Evolutionary conservation across 2,888 invertebrate species (phyloP).

Genomic region (Lepidocyrtoides sp.): DNA sequence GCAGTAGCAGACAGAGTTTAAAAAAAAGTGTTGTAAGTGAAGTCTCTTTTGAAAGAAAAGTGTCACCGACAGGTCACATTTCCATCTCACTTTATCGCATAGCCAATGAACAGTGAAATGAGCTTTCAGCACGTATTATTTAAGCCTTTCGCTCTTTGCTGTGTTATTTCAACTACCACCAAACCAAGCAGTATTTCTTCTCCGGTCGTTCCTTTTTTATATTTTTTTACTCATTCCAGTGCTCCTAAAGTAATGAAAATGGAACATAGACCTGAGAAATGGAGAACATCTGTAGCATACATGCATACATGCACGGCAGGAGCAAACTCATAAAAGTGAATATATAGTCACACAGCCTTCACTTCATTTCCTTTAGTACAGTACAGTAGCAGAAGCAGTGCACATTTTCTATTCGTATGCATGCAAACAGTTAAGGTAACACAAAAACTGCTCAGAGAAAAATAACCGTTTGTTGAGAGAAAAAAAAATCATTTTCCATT

Average conservation of each 20-base stretch:
- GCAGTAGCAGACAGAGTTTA: neutral
- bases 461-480: conserved; percentile 40
- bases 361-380: conserved; percentile 23
- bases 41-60: conserved; percentile 72
- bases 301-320: no score
- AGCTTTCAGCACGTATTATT: conserved; percentile 83
- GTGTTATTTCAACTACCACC: neutral
- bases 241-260: neutral
- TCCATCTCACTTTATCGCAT: conserved; percentile 83
- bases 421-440: conserved; percentile 12
- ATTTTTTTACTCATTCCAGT: conserved; percentile 3
- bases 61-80: conserved; percentile 84
- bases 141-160: conserved; percentile 66
- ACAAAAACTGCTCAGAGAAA: neutral
- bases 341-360: neutral
- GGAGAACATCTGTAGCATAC: neutral
- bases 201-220: conserved; percentile 22
- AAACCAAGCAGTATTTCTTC: conserved; percentile 10
- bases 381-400: no score
- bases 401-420: no score
- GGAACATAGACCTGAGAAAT: conserved; percentile 7
- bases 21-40: conserved; percentile 43
- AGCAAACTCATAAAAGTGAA: conserved; percentile 13
- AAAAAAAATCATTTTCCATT: conserved; percentile 64
- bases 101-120: conserved; percentile 84